Evolutionary conservation across 2,113 vertebrate genomes (phyloP), one percentile per base, ranked within the genome.

Genomic region (Drymodes brunneopygia): DNA sequence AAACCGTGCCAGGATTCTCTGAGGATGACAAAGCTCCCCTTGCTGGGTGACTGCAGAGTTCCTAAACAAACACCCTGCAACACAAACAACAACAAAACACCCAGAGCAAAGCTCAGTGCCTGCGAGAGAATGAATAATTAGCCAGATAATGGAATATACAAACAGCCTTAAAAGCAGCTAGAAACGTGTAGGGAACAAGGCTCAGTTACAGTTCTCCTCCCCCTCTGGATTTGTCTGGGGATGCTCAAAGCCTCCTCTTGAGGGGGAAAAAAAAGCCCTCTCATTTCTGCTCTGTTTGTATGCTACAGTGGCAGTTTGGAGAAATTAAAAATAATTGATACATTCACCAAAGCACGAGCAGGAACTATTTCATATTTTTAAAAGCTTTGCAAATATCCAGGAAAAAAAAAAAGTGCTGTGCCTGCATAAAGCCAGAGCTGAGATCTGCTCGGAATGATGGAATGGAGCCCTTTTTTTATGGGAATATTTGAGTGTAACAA

Each of bases 311-410:
- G 95, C 81, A 65, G 81, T 94, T 91, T 64, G 51, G 78, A 95
- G 91, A 94, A 96, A 95, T 96, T 95, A 95, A 96, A 95, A 95
- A 94, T 96, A 97, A 97, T 94, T 95, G 91, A 96, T 94, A 89
- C 84, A 15, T 95, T 91, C 29, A 33, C 88, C 84, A 78, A 84
- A 92, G 95, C 93, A 64, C 45, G 28, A 75, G 94, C 86, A 89
- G 69, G 48, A 82, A 91, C 57, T 85, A 72, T 86, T 92, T 91
- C 94, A 91, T 95, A 92, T 95, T 96, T 96, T 82, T 95, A 95
- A 96, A 95, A 94, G 96, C 94, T 94, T 95, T 96, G 93, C 94
- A 95, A 92, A 85, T 94, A 94, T 25, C 84, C 93, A 81, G 77
- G 60, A 62, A 91, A 72, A 50, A 48, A 45, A 51, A 95, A 95